phyloP scores from a whole-genome alignment of 2,113 vertebrate species.

The Rhagologus leucostigma region DNA sequence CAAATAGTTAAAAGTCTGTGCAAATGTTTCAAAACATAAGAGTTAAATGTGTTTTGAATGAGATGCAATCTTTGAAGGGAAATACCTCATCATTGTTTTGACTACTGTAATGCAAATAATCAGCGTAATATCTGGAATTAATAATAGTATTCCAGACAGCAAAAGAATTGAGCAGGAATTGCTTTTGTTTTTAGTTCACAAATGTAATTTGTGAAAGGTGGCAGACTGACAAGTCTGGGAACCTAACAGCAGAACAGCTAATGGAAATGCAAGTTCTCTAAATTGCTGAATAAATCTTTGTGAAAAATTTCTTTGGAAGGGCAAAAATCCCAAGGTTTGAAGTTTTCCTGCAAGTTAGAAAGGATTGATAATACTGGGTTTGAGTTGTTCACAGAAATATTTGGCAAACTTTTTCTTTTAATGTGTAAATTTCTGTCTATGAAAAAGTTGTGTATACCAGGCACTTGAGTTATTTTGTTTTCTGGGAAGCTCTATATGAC shows the following conservation, averaged over 20 bases:
- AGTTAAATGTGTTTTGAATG: constrained; percentile 40
- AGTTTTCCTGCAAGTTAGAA: neutral
- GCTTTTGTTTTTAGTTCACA: constrained; percentile 39
- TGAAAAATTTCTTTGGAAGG: constrained; percentile 12
- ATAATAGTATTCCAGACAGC: constrained; percentile 34
- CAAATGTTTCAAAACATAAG: neutral
- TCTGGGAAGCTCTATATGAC: neutral
- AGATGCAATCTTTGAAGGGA: constrained; percentile 42
- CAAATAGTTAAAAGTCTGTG: neutral
- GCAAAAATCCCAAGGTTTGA: neutral
- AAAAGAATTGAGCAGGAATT: constrained; percentile 27
- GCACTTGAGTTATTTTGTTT: neutral
- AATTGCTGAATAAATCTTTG: neutral
- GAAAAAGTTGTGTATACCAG: neutral
- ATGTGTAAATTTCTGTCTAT: neutral
- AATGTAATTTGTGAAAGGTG: constrained; percentile 20
- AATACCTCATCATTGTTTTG: constrained; percentile 63
- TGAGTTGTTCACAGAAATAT: neutral
- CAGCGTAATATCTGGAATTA: constrained; percentile 58
- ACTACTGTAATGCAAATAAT: constrained; percentile 50
- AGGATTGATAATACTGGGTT: neutral
- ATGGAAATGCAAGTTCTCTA: neutral
- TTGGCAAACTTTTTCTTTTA: neutral
- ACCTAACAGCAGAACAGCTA: neutral
- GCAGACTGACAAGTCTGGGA: constrained; percentile 21